These are phyloP conservation scores for Ichneumon xanthorius DNA, from an alignment of 2,888 invertebrate species.

Conservation along the genomic window DNA sequence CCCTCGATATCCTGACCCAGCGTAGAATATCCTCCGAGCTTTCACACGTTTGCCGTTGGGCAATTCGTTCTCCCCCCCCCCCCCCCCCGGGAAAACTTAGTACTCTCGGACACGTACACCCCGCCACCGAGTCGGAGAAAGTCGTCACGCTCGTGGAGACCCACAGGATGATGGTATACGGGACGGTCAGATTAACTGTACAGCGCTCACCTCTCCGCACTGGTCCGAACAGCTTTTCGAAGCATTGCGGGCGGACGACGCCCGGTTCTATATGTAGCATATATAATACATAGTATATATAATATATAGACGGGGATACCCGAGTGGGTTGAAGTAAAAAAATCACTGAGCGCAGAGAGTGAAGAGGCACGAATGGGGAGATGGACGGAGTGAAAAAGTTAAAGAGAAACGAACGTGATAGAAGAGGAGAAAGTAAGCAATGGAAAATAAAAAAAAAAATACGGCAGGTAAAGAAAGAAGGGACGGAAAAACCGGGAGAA, in stretches of 20 bases:
- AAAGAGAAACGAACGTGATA: conserved; percentile 51
- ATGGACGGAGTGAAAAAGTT: conserved; percentile 40
- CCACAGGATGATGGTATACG: background rate
- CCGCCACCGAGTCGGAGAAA: background rate
- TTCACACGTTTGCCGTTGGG: conserved; percentile 15
- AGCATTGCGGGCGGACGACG: background rate
- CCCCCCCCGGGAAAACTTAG: conserved; percentile 10
- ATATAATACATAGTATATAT: background rate
- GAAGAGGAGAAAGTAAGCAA: conserved; percentile 31
- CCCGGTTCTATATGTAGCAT: background rate
- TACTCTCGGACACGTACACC: conserved; percentile 13
- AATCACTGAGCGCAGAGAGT: conserved; percentile 37
- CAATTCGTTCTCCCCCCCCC: background rate
- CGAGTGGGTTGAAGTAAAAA: conserved; percentile 16
- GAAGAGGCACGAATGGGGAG: conserved; percentile 20
- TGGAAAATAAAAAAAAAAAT: conserved; percentile 6
- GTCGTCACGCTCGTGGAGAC: conserved; percentile 22
- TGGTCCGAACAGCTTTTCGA: conserved; percentile 7
- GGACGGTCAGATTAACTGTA: conserved; percentile 7
- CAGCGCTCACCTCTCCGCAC: conserved; percentile 1
- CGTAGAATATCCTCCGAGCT: conserved; percentile 10
- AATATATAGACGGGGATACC: background rate
- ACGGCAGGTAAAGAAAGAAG: conserved; percentile 21
- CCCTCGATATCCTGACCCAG: background rate
- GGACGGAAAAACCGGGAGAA: conserved; percentile 24